Base-by-base conservation (phyloP, 2,888 invertebrate genomes). In the Cistogaster globosa region DNA sequence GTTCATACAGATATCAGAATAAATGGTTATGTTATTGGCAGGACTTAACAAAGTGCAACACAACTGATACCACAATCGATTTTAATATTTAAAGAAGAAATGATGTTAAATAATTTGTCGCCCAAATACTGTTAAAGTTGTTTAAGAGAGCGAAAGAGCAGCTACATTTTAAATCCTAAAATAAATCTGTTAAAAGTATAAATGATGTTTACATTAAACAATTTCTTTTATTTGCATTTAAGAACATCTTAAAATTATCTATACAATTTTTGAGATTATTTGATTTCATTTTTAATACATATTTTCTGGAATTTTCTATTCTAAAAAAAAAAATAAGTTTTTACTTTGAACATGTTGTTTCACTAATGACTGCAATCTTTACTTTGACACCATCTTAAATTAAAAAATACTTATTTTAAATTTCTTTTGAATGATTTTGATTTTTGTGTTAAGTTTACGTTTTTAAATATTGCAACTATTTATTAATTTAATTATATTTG, bases 341-440 rank as follows among this genome's bases (percentile, higher is more conserved):
- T 38, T 26, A 38, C 20, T 69, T 69, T 69, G 55, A 69, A 69
- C 69, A 57, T 69, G 55, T 69, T 69, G 68, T 67, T 53, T 67
- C 53, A 53, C 32, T 67, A 18, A 67, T 67, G 16, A 48, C 16
- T 26, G 12, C 12, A 62, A 18, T 62, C 2, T n/a, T 20, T n/a
- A 2, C 16, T 12, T 42, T 42, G 12, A 12, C 42, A 12, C 14
- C 0, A 16, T 48, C 16, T 16, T 14, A 48, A n/a, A 16, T 48
- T n/a, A 48, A 48, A 16, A 16, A 14, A 14, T 48, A n/a, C 14
- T 48, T 48, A 16, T 48, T 42, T 42, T 42, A 42, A 48, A 48
- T 48, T 48, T 16, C 45, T 48, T 16, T 51, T 20, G 7, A 51
- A 51, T 36, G 32, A 38, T 68, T 69, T 69, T 42, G 38, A 69